phyloP scores from a whole-genome alignment of 2,797 vertebrate genomes.

The Peromyscus attwateri region DNA sequence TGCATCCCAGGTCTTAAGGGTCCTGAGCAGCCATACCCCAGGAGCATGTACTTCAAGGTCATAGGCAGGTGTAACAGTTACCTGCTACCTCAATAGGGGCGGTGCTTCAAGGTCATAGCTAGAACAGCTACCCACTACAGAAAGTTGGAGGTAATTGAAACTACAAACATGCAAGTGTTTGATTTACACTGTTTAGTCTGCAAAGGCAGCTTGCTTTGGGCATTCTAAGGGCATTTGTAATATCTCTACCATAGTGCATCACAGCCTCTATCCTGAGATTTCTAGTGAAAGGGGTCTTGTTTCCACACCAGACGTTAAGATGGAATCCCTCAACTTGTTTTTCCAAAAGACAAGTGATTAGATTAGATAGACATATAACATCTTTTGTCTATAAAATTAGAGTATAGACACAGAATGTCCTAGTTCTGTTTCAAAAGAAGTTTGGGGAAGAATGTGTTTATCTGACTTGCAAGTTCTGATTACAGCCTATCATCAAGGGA shows the following conservation, averaged over 20 bases:
- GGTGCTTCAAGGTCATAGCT: too few relatives aligned
- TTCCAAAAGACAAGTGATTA: not conserved
- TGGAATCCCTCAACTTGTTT: not conserved
- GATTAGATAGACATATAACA: too few relatives aligned
- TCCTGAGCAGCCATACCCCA: too few relatives aligned
- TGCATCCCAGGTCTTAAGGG: too few relatives aligned
- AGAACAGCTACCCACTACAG: too few relatives aligned
- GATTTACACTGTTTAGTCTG: not conserved
- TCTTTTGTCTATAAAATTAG: not conserved
- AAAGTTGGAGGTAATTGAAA: not conserved
- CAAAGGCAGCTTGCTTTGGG: not conserved
- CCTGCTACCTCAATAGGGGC: too few relatives aligned
- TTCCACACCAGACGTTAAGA: not conserved
- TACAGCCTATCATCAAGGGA: too few relatives aligned
- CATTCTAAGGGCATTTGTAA: not conserved
- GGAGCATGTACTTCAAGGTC: too few relatives aligned
- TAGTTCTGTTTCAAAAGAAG: too few relatives aligned
- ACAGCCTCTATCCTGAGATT: not conserved
- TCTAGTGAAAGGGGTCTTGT: not conserved
- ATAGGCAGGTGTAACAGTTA: too few relatives aligned
- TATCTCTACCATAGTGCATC: not conserved
- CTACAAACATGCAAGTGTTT: not conserved
- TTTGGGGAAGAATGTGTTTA: not conserved
- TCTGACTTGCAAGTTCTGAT: not conserved
- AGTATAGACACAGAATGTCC: too few relatives aligned